Evolutionary conservation across 2,113 vertebrate species (phyloP).

Genomic region (Otocyon megalotis): DNA sequence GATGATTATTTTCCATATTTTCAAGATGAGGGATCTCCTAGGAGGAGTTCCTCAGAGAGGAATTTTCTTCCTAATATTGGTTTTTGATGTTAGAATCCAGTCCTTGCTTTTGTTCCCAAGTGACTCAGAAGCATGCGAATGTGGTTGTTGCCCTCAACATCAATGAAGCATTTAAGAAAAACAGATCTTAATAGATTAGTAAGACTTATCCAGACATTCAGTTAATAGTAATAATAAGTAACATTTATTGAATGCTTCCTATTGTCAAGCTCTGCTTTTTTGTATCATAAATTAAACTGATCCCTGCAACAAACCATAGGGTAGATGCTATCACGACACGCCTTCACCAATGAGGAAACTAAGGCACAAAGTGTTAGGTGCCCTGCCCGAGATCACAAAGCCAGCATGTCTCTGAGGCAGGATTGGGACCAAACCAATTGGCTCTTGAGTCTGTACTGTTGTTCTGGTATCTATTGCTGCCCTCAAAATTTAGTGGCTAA

Average conservation of each 20-base stretch:
- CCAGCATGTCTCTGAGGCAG: neutral
- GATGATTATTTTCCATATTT: neutral
- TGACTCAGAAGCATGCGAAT: neutral
- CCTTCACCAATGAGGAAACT: neutral
- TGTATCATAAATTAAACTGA: neutral
- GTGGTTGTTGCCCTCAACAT: neutral
- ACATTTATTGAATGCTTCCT: neutral
- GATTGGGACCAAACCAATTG: neutral
- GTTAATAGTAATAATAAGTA: neutral
- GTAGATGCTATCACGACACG: neutral
- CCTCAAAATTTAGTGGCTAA: neutral
- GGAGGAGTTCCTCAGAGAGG: neutral
- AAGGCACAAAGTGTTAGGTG: neutral
- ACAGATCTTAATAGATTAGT: neutral
- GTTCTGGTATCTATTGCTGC: neutral
- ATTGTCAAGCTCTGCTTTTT: neutral
- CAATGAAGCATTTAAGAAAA: constrained; percentile 25
- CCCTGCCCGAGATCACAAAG: neutral
- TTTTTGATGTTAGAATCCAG: constrained; percentile 40
- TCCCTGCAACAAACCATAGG: neutral
- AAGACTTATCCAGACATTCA: neutral
- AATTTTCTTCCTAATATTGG: neutral
- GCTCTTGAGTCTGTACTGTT: neutral
- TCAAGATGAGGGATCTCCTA: neutral
- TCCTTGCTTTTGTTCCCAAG: neutral